Evolutionary conservation across 2,113 vertebrate genomes (phyloP).

Genomic region (Cinclus cinclus): DNA sequence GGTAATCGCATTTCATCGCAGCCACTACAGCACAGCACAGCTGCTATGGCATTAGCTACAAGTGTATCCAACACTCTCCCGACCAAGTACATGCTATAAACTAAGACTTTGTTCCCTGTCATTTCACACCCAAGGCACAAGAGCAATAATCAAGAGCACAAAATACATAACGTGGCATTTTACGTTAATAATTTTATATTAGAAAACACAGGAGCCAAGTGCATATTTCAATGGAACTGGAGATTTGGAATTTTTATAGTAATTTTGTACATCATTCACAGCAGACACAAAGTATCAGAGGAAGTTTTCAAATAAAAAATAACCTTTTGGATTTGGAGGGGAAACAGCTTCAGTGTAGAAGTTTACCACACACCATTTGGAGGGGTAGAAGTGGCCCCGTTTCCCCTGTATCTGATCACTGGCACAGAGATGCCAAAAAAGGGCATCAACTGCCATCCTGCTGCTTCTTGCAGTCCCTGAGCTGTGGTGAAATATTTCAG

Average conservation of each 20-base stretch:
- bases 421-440: slow-evolving; percentile 42
- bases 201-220: neutral
- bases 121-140: neutral
- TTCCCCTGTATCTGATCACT: neutral
- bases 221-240: neutral
- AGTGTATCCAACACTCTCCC: neutral
- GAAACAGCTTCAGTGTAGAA: neutral
- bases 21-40: neutral
- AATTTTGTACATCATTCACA: neutral
- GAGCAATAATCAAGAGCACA: neutral
- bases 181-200: neutral
- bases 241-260: neutral
- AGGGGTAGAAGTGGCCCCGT: neutral
- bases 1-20: neutral
- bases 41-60: slow-evolving; percentile 13
- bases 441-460: neutral
- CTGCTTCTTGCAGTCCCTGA: neutral
- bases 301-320: neutral
- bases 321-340: neutral
- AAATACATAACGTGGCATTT: neutral
- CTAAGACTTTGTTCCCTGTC: slow-evolving; percentile 9
- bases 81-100: neutral
- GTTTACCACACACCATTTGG: neutral
- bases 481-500: neutral
- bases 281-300: neutral